phyloP scores from a whole-genome alignment of 2,113 vertebrate species.

The Grus americana region DNA sequence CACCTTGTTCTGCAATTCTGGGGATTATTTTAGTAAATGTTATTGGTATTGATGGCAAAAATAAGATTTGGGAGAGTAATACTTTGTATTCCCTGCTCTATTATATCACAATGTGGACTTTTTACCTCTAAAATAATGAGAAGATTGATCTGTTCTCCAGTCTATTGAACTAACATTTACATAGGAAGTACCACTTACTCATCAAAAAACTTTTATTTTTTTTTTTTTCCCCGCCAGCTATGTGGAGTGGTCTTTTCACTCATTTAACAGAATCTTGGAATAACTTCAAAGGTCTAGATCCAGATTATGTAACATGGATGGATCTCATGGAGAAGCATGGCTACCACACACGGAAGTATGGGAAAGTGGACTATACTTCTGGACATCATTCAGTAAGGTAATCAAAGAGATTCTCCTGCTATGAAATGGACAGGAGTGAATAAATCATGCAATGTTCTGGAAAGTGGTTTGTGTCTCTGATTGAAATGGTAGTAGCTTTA shows the following conservation, averaged over 20 bases:
- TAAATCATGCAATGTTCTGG: not conserved
- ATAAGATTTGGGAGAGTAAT: not conserved
- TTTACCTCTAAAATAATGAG: not conserved
- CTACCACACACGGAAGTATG: slow-evolving; percentile 84
- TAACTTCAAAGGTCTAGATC: slow-evolving; percentile 93
- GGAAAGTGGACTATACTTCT: slow-evolving; percentile 92
- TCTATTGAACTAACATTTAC: not conserved
- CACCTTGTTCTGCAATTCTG: not conserved
- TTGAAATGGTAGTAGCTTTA: not conserved
- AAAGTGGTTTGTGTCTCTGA: not conserved
- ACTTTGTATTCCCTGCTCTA: not conserved
- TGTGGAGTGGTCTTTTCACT: slow-evolving; percentile 96
- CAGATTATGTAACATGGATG: slow-evolving; percentile 92
- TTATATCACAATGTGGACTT: not conserved
- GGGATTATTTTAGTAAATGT: not conserved
- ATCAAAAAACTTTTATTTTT: rapidly evolving
- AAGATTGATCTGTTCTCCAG: not conserved
- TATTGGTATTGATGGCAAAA: not conserved
- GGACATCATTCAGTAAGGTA: slow-evolving; percentile 95
- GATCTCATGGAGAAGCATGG: slow-evolving; percentile 84
- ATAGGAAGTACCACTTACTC: not conserved
- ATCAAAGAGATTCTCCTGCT: not conserved
- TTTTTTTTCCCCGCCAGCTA: slow-evolving; percentile 71
- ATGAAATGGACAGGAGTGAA: not conserved
- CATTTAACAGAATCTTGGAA: slow-evolving; percentile 97